These are phyloP conservation scores for Gastracanthus pulcherrimus DNA, from an alignment of 2,888 invertebrate species.

Conservation along the genomic window DNA sequence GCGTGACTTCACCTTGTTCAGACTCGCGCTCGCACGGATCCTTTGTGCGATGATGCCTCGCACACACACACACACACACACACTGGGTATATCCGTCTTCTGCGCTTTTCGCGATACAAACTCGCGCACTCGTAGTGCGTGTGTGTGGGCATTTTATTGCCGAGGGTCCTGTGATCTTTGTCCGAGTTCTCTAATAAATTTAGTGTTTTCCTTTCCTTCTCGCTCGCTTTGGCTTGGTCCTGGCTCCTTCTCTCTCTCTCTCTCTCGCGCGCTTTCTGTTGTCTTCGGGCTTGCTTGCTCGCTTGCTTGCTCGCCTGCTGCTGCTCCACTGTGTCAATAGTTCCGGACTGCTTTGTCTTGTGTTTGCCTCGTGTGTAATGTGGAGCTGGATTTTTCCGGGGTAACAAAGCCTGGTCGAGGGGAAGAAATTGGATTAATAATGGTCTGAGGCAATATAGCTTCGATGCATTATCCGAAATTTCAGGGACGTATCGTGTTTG, in stretches of 20 bases:
- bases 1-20: conserved; percentile 36
- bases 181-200: conserved; percentile 16
- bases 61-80: too few relatives aligned
- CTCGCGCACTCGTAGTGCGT: not conserved
- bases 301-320: not conserved
- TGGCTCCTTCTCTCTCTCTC: not conserved
- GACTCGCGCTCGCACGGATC: not conserved
- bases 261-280: not conserved
- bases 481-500: too few relatives aligned
- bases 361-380: not conserved
- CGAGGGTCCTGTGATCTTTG: not conserved
- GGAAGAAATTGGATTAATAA: not conserved
- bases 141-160: not conserved
- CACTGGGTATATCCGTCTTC: not conserved
- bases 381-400: not conserved
- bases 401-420: too few relatives aligned
- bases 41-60: conserved; percentile 20
- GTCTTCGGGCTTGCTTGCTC: not conserved
- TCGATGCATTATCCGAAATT: too few relatives aligned
- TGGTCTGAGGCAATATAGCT: not conserved
- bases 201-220: not conserved
- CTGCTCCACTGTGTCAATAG: not conserved
- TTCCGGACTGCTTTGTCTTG: not conserved
- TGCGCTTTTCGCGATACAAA: not conserved
- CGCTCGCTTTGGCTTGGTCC: too few relatives aligned